Evolutionary conservation across 1,140 invertebrate genomes (phyloP), one percentile per base, ranked within the genome.

Genomic region (Leucophenga varia): DNA sequence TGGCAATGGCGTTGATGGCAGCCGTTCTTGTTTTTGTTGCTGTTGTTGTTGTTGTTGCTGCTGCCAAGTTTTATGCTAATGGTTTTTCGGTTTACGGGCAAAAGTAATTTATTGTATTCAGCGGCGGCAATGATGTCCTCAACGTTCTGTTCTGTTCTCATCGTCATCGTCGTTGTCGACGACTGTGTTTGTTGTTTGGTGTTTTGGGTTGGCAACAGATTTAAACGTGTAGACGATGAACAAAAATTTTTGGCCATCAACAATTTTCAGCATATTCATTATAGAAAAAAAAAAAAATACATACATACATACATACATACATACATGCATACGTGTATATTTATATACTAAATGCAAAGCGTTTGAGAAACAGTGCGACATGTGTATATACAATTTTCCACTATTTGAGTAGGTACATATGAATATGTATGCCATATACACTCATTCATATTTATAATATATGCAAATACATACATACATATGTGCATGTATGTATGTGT

Each of bases 71-170:
- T 67, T 67, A 67, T 67, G 63, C 63, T 67, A 67, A 67, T 67
- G 63, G 63, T 58, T 67, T n/a, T 67, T 67, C 63, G 63, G 54
- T 67, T 67, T 67, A 67, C 67, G 63, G n/a, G 64, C 63, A 67
- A 67, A 67, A 67, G 63, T 67, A 67, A 67, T 67, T 67, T 67
- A 67, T 67, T 67, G 63, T 67, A 67, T 64, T 67, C 59, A n/a
- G 22, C 22, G 22, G 22, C 22, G 22, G 22, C 22, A 25, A 6
- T 25, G 10, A 10, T 25, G 22, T 5, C 22, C 5, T 6, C 22
- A 10, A 25, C 22, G 22, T 25, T 25, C 5, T 10, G 22, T n/a
- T n/a, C n/a, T n/a, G n/a, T n/a, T n/a, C n/a, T 10, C 17, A 17
- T 5, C 17, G 31, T 4, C 31, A 13, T 8, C 31, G 31, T 8